These are phyloP conservation scores for Tetranychus truncatus DNA, from an alignment of 2,888 invertebrate genomes.

Conservation along the genomic window DNA sequence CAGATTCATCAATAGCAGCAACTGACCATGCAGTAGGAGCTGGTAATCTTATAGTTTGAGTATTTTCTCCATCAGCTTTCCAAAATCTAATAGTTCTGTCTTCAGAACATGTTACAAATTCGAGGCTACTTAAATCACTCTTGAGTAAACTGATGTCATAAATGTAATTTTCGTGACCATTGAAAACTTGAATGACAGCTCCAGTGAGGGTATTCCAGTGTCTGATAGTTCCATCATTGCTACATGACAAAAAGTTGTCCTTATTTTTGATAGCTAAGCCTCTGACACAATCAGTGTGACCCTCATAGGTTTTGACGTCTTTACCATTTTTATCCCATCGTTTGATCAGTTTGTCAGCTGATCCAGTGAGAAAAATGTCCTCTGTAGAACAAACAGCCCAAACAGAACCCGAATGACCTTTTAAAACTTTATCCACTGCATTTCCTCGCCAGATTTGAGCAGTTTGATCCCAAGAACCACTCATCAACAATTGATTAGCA, in stretches of 20 bases:
- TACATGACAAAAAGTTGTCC: conserved; percentile 65
- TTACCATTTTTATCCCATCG: conserved; percentile 43
- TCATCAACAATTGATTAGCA: conserved; percentile 42
- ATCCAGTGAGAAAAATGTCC: conserved; percentile 53
- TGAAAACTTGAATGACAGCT: conserved; percentile 44
- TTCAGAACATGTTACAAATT: conserved; percentile 65
- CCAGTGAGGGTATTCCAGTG: conserved; percentile 62
- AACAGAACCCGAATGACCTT: conserved; percentile 50
- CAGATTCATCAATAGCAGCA: conserved; percentile 58
- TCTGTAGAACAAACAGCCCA: conserved; percentile 47
- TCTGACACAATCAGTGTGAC: conserved; percentile 83
- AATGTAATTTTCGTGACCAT: conserved; percentile 34
- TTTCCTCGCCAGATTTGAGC: conserved; percentile 59
- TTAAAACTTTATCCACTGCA: conserved; percentile 39
- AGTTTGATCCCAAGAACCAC: conserved; percentile 82
- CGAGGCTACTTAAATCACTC: conserved; percentile 36
- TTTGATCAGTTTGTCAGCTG: conserved; percentile 75
- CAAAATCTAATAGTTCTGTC: conserved; percentile 68
- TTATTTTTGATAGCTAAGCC: conserved; percentile 49
- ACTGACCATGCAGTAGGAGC: conserved; percentile 78
- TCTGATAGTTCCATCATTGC: conserved; percentile 73
- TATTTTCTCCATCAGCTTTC: conserved; percentile 38
- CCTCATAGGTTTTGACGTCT: conserved; percentile 34
- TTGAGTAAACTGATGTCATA: conserved; percentile 34
- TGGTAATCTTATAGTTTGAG: conserved; percentile 52